phyloP scores from a whole-genome alignment of 2,888 invertebrate genomes.

The Scaptomyza flava region DNA sequence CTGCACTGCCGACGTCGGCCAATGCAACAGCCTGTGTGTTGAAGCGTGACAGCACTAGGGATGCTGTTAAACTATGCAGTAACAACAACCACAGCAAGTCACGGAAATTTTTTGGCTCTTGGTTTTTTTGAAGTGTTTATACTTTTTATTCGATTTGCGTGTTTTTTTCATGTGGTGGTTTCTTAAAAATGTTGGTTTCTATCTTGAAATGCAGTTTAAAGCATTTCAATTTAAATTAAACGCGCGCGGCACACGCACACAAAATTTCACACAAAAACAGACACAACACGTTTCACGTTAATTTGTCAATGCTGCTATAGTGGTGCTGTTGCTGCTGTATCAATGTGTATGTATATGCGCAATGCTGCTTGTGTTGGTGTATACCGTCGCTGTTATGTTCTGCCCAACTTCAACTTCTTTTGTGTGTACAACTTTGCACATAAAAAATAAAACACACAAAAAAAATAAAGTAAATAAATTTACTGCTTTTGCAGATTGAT shows the following conservation, averaged over 20 bases:
- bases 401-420: conserved; percentile 40
- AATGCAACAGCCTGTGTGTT: conserved; percentile 49
- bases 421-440: conserved; percentile 47
- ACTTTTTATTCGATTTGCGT: conserved; percentile 15
- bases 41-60: conserved; percentile 60
- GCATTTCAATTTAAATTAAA: conserved; percentile 32
- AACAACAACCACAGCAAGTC: conserved; percentile 9
- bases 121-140: conserved; percentile 29
- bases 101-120: conserved; percentile 40
- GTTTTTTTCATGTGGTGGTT: no score
- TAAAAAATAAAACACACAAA: conserved; percentile 24
- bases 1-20: conserved; percentile 42
- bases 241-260: conserved; percentile 38
- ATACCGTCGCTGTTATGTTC: conserved; percentile 43
- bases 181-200: no score
- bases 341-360: conserved; percentile 54
- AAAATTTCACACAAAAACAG: conserved; percentile 42
- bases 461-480: conserved; percentile 20
- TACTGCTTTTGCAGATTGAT: conserved; percentile 4
- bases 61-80: conserved; percentile 54
- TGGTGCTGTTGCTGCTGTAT: conserved; percentile 35
- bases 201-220: conserved; percentile 21
- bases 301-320: conserved; percentile 41
- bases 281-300: conserved; percentile 54
- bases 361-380: conserved; percentile 59